Base-by-base conservation (phyloP, 2,797 vertebrate genomes). In the Artibeus lituratus region DNA sequence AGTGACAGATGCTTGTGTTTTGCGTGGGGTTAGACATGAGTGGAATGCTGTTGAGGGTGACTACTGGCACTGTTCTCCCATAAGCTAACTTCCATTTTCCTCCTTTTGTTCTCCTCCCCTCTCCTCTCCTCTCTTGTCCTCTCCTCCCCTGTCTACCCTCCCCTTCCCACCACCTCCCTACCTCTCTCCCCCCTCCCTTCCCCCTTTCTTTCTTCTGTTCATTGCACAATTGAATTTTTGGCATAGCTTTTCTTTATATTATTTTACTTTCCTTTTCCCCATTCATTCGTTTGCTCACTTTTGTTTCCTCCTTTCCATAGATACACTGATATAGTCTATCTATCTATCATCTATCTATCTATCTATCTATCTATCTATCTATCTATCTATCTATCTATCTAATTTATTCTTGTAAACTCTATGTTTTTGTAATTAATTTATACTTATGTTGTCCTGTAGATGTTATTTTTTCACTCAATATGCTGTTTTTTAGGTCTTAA, bases 101-200 rank as follows among this genome's bases (percentile, higher is more conserved):
- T 29, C 5, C 19, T 16, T 74, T 49, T 47, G 15, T 47, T n/a
- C 55, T 47, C 42, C 69, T 21, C 26, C 15, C 0, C 12, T 39
- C 14, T 29, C 24, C 32, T 29, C 10, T 44, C 49, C 47, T 62
- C 22, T 3, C 9, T 24, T 32, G 19, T 5, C 42, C 22, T 49
- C 10, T 37, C 37, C 32, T 22, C 12, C 26, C 8, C 11, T 22
- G 26, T 21, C 7, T 21, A 12, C 26, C 4, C 29, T 19, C 19
- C 10, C 16, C 21, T 53, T 53, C 24, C 24, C 3, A 5, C 11
- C 0, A 2, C 10, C 49, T 6, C 8, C 2, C 4, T 9, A 19
- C 5, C 5, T 44, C 44, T 44, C 44, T 44, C 44, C 44, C 44
- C 44, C 10, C 29, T 18, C 5, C 67, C n/a, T 69, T 4, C 65